phyloP scores from a whole-genome alignment of 2,797 vertebrate species.

The Chiloscyllium punctatum region DNA sequence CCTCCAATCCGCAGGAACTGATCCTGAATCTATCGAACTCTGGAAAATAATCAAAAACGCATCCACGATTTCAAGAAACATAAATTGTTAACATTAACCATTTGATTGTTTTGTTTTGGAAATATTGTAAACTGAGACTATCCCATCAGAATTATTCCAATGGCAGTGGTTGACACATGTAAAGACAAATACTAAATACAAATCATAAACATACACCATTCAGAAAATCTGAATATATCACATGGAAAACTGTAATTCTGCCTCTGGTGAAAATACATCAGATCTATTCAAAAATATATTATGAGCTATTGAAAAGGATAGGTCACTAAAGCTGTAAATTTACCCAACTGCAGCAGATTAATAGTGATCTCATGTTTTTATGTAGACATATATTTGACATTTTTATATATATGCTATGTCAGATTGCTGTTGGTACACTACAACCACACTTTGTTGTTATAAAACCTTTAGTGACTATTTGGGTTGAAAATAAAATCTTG shows the following conservation, averaged over 20 bases:
- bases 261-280: neutral
- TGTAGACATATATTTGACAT: neutral
- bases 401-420: slow-evolving; percentile 7
- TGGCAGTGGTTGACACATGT: neutral
- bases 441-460: neutral
- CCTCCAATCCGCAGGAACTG: too few relatives aligned
- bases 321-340: neutral
- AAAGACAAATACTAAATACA: neutral
- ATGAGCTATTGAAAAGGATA: neutral
- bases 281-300: neutral
- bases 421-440: neutral
- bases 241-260: neutral
- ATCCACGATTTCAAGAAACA: neutral
- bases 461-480: neutral
- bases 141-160: neutral
- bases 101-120: neutral
- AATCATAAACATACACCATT: neutral
- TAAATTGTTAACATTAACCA: neutral
- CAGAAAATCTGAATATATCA: neutral
- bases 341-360: neutral
- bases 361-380: neutral
- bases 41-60: too few relatives aligned
- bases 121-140: neutral
- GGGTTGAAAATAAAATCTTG: slow-evolving; percentile 1
- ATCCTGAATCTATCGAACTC: too few relatives aligned